Percentiles rank a stretch among this genome's conserved stretches.
Conservation (phyloP, 2,797 vertebrate species). For the Semaprochilodus insignis region DNA sequence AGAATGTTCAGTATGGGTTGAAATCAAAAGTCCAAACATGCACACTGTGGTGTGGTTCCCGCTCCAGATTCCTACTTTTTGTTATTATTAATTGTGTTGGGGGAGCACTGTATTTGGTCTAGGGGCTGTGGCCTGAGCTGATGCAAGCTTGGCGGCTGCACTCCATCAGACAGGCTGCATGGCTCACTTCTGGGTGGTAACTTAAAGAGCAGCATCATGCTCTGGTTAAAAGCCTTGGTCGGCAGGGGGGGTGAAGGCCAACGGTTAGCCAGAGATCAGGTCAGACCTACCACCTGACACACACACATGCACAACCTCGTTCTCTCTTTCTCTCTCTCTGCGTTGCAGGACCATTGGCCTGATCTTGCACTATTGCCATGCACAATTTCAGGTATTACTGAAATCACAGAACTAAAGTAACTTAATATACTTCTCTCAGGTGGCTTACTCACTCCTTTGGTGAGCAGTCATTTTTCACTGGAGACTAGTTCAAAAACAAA, state of each 20-base stretch:
- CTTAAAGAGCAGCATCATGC: conserved; percentile 54
- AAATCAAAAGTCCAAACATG: background rate
- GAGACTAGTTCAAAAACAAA: background rate
- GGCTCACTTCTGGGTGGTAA: conserved; percentile 60
- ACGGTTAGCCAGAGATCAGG: conserved; percentile 50
- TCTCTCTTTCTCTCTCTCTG: conserved; percentile 28
- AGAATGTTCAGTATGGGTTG: background rate
- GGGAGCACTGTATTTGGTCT: conserved; percentile 24
- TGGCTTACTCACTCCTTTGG: background rate
- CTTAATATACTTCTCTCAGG: background rate
- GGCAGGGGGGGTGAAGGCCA: conserved; percentile 54
- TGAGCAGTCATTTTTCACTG: background rate
- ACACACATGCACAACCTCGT: conserved; percentile 14
- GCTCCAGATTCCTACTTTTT: background rate
- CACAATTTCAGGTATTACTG: background rate
- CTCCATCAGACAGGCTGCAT: conserved; percentile 46
- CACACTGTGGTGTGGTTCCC: background rate
- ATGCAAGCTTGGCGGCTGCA: conserved; percentile 28
- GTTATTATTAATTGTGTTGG: conserved; percentile 26
- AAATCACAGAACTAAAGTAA: background rate
- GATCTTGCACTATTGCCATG: background rate
- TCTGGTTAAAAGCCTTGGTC: conserved; percentile 49
- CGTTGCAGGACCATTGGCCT: conserved; percentile 6
- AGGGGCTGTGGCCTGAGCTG: conserved; percentile 28
- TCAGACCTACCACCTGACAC: conserved; percentile 40